phyloP scores from a whole-genome alignment of 1,140 invertebrate genomes.

The Halictus rubicundus region DNA sequence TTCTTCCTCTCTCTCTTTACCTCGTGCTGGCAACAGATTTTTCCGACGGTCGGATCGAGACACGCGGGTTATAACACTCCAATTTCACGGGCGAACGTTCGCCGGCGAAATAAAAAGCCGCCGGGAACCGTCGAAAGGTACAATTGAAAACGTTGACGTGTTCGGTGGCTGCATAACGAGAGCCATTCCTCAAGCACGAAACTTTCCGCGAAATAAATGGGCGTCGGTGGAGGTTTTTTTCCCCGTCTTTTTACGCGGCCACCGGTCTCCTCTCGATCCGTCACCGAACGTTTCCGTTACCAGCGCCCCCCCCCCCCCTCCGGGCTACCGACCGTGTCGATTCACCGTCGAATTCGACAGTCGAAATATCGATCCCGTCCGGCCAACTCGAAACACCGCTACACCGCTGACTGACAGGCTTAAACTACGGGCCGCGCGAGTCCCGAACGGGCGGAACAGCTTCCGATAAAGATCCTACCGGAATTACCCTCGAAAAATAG shows the following conservation, averaged over 20 bases:
- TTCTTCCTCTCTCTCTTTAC: too few relatives aligned
- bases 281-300: neutral
- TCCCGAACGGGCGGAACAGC: neutral
- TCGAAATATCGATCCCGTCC: conserved; percentile 7
- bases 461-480: neutral
- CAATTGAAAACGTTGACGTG: conserved; percentile 47
- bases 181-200: conserved; percentile 38
- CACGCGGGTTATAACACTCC: conserved; percentile 7
- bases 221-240: neutral
- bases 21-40: conserved; percentile 10
- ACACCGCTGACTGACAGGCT: neutral
- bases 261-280: conserved; percentile 14
- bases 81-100: conserved; percentile 32
- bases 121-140: conserved; percentile 25
- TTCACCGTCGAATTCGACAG: neutral
- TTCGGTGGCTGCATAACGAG: conserved; percentile 39
- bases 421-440: too few relatives aligned
- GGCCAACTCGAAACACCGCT: neutral
- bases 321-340: neutral
- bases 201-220: conserved; percentile 35
- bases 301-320: neutral
- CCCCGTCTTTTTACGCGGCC: neutral
- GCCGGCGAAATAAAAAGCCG: conserved; percentile 21
- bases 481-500: neutral
- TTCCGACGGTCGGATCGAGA: neutral